Conservation (phyloP, 2,113 vertebrate genomes). For the Clupea harengus region DNA sequence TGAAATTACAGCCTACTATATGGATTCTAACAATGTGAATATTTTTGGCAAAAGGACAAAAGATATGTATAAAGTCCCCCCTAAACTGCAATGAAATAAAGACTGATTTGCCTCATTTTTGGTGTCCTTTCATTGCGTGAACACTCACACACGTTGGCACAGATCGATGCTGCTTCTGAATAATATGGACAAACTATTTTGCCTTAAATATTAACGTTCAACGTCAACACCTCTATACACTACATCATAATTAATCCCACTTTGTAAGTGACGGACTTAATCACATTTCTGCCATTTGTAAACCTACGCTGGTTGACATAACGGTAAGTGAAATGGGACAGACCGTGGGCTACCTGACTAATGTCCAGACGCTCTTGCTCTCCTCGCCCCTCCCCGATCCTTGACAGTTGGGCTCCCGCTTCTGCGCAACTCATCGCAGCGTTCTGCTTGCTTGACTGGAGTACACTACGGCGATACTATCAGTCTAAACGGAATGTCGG, state of each 20-base stretch:
- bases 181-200: too few relatives aligned
- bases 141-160: neutral
- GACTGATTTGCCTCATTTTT: neutral
- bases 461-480: slow-evolving; percentile 33
- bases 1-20: neutral
- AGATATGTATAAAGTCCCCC: neutral
- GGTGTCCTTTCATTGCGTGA: neutral
- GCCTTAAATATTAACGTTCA: too few relatives aligned
- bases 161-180: too few relatives aligned
- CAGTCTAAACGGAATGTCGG: slow-evolving; percentile 69
- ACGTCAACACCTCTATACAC: too few relatives aligned
- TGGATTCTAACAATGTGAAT: neutral
- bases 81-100: neutral
- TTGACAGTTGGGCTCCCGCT: slow-evolving; percentile 49
- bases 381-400: slow-evolving; percentile 54
- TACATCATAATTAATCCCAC: too few relatives aligned
- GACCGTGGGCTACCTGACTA: neutral
- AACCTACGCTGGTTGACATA: too few relatives aligned
- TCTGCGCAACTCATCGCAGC: slow-evolving; percentile 67
- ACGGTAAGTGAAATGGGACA: neutral
- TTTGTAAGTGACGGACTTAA: too few relatives aligned
- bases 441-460: slow-evolving; percentile 29
- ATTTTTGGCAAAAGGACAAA: neutral
- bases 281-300: neutral
- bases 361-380: slow-evolving; percentile 38